Conservation (phyloP, 35 echinoderm and acorn worm species). For the Ophioderma brevispina region DNA sequence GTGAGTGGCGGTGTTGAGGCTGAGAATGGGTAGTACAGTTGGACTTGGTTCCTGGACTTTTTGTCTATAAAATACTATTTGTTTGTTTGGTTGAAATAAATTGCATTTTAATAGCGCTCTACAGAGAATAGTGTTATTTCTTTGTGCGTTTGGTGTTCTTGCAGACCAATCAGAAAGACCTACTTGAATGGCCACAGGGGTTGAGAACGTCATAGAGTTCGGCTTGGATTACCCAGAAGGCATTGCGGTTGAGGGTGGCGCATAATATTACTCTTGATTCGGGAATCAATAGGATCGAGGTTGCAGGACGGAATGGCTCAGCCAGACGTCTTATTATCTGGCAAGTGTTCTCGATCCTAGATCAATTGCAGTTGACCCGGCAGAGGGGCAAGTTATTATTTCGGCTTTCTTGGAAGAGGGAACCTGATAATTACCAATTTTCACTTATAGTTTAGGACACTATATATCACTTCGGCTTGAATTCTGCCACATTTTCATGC, state of each 20-base stretch:
- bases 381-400: slow-evolving; percentile 78
- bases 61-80: not conserved
- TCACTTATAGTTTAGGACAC: no score
- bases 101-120: not conserved
- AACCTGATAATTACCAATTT: no score
- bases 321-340: slow-evolving; percentile 79
- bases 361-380: slow-evolving; percentile 71
- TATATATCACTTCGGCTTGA: no score
- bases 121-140: not conserved
- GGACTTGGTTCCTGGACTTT: not conserved
- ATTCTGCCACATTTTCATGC: no score
- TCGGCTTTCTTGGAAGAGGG: no score
- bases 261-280: slow-evolving; percentile 92
- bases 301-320: slow-evolving; percentile 81
- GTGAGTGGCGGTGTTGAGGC: no score
- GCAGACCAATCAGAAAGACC: slow-evolving; percentile 78
- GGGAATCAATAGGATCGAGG: slow-evolving; percentile 65
- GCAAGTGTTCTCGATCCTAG: slow-evolving; percentile 63
- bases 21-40: no score
- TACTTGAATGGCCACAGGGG: slow-evolving; percentile 90
- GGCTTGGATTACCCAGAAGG: slow-evolving; percentile 69
- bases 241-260: slow-evolving; percentile 87
- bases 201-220: slow-evolving; percentile 85
- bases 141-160: not conserved
- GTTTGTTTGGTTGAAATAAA: not conserved